Evolutionary conservation across 2,113 vertebrate species (phyloP), one percentile per base, ranked within the genome.

Genomic region (western clawed frog (Xenopus tropicalis)): DNA sequence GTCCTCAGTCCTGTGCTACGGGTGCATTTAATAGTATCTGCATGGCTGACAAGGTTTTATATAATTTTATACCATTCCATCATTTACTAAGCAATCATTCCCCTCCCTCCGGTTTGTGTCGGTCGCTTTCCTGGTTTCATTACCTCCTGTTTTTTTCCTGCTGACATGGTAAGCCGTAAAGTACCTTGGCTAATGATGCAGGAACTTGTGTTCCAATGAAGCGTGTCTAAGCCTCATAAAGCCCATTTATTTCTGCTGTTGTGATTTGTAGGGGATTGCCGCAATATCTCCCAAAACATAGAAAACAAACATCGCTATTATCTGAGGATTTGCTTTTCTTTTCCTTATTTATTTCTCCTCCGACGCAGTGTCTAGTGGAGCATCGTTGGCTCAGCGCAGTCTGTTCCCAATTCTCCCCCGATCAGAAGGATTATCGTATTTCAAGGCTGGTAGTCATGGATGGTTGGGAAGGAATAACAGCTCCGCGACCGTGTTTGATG

Each of bases 401-500:
- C 72, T 74, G 65, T 61, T 74, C 72, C 44, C 64, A 74, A 74
- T 74, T 67, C 72, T 65, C 65, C 46, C 43, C 17, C 57, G 56
- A 68, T 69, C 65, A 51, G 6, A 58, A 62, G 72, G 65, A 74
- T 74, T 74, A 74, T 68, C 65, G 61, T 54, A 74, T 69, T 68
- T 74, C 72, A 69, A 68, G 65, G 72, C 65, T 68, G 72, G 72
- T 68, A 61, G 72, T 68, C 65, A 74, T 74, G 72, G 72, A 61
- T 74, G 58, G 57, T 61, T 68, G 66, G 72, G 44, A 66, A 74
- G 72, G 57, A 74, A 69, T 74, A 74, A 62, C 72, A 51, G 57
- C 57, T 14, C 63, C 16, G 43, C 25, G 52, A 17, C 71, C 21
- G 37, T 21, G 11, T 66, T 66, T 74, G 63, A 46, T 20, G 23